Percentiles rank a stretch among this genome's conserved stretches.
Conservation (phyloP, 2,888 invertebrate species). For the Nymphalis polychloros region DNA sequence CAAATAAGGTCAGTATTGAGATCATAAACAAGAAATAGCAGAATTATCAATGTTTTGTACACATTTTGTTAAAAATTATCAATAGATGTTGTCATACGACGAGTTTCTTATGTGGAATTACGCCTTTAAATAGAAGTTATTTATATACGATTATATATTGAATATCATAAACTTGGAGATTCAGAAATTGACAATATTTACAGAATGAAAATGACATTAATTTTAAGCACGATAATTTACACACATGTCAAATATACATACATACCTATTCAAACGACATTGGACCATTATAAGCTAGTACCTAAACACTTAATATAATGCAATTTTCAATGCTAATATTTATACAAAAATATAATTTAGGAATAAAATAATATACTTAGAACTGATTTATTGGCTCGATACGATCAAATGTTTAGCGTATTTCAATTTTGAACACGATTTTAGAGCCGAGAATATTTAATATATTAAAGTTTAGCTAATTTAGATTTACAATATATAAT, state of each 20-base stretch:
- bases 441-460: slow-evolving; percentile 51
- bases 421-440: slow-evolving; percentile 64
- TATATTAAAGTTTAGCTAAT: slow-evolving; percentile 43
- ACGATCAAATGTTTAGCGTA: slow-evolving; percentile 42
- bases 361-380: slow-evolving; percentile 50
- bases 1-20: slow-evolving; percentile 15
- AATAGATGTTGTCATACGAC: slow-evolving; percentile 11
- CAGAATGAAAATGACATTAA: slow-evolving; percentile 33
- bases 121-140: slow-evolving; percentile 12
- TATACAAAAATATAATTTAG: slow-evolving; percentile 79
- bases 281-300: slow-evolving; percentile 53
- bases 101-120: slow-evolving; percentile 15
- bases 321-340: slow-evolving; percentile 66
- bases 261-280: slow-evolving; percentile 44
- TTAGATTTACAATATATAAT: slow-evolving; percentile 52
- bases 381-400: slow-evolving; percentile 50
- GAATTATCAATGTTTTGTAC: slow-evolving; percentile 22
- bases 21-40: slow-evolving; percentile 24
- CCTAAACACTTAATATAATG: slow-evolving; percentile 57
- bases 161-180: slow-evolving; percentile 38
- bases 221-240: slow-evolving; percentile 38
- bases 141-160: slow-evolving; percentile 11
- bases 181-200: slow-evolving; percentile 37
- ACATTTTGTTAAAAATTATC: slow-evolving; percentile 12
- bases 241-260: slow-evolving; percentile 38